Percentiles rank a stretch among this genome's conserved stretches.
Evolutionary conservation across 2,113 vertebrate species (phyloP).

Genomic region (Atherinomorus stipes): DNA sequence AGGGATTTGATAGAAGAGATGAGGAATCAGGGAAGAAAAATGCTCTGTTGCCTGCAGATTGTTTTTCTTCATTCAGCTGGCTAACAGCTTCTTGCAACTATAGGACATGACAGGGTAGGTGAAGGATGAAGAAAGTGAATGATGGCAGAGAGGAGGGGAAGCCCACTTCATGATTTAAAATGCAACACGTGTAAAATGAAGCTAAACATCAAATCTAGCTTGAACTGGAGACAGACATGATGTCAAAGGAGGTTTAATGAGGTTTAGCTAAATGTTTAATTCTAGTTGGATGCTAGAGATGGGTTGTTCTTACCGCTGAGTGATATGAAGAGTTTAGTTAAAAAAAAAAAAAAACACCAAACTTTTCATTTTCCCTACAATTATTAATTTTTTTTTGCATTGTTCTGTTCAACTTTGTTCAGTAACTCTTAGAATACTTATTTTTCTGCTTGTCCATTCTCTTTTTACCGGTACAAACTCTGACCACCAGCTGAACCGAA

Average conservation of each 20-base stretch:
- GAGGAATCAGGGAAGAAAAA: slow-evolving; percentile 47
- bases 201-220: slow-evolving; percentile 13
- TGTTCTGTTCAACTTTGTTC: slow-evolving; percentile 15
- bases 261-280: slow-evolving; percentile 3
- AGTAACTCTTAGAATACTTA: background rate
- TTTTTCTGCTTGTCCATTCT: background rate
- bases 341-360: too few species aligned
- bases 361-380: too few species aligned
- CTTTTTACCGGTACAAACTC: too few species aligned
- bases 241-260: background rate
- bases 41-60: slow-evolving; percentile 50
- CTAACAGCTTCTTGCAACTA: slow-evolving; percentile 34
- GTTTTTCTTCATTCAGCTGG: slow-evolving; percentile 54
- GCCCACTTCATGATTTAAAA: slow-evolving; percentile 27
- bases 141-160: slow-evolving; percentile 11
- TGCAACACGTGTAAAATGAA: slow-evolving; percentile 19
- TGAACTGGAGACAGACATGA: background rate
- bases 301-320: background rate
- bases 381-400: background rate
- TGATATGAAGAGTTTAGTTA: background rate
- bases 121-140: slow-evolving; percentile 30
- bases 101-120: slow-evolving; percentile 37
- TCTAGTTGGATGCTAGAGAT: background rate
- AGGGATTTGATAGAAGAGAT: slow-evolving; percentile 40
- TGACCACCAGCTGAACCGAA: too few species aligned